These are phyloP conservation scores for Neopelma chrysocephalum DNA, from an alignment of 2,797 vertebrate species.

Conservation along the genomic window DNA sequence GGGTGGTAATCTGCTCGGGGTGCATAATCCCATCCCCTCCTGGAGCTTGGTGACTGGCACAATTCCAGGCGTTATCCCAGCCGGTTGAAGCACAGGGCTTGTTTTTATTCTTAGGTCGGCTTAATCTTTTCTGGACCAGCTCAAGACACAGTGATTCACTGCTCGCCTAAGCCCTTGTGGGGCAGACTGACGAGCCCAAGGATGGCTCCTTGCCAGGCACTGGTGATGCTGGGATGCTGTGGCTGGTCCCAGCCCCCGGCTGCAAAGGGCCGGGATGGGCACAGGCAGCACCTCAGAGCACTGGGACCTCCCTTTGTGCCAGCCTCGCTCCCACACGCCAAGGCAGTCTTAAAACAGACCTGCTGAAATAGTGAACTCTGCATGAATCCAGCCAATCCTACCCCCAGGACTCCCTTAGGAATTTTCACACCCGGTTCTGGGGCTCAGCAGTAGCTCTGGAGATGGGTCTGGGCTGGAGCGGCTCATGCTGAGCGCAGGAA, in stretches of 20 bases:
- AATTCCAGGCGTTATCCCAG: not conserved
- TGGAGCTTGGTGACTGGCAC: fast-evolving
- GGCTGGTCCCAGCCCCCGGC: fast-evolving
- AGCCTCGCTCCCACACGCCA: fast-evolving
- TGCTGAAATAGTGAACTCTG: not conserved
- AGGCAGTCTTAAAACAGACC: not conserved
- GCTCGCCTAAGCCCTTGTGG: not conserved
- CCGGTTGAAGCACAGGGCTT: not conserved
- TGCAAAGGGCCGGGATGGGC: not conserved
- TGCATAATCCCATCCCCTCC: not conserved
- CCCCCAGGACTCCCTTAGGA: not conserved
- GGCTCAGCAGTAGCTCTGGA: not conserved
- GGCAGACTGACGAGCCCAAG: fast-evolving
- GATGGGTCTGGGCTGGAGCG: not conserved
- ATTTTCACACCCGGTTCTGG: fast-evolving
- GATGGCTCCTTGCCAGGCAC: fast-evolving
- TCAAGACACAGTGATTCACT: not conserved
- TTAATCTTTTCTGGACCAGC: not conserved
- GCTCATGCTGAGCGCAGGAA: not conserved
- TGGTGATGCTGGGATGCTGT: not conserved
- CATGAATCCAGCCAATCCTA: not conserved
- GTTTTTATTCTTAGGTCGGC: not conserved
- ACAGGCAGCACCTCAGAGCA: not conserved
- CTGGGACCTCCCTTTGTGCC: not conserved
- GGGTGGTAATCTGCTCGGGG: not conserved